These are phyloP conservation scores for Drosophila auraria DNA, from an alignment of 1,140 invertebrate genomes.

Conservation along the genomic window DNA sequence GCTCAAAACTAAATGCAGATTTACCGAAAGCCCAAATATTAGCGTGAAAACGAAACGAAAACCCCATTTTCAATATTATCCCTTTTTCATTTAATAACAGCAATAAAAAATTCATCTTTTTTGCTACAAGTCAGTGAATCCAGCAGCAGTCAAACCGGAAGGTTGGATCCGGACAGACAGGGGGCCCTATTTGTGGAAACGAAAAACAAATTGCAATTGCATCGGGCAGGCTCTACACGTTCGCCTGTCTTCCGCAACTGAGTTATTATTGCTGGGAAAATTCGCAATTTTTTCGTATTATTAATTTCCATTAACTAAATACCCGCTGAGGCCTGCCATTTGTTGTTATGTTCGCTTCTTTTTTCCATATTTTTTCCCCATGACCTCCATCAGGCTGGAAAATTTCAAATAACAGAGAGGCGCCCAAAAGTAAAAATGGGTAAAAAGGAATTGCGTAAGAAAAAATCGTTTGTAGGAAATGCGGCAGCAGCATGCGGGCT, in stretches of 20 bases:
- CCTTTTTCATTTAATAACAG: conserved; percentile 19
- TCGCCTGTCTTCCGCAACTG: conserved; percentile 2
- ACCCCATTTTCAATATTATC: conserved; percentile 19
- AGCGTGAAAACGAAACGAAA: conserved; percentile 1
- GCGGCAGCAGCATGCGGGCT: conserved; percentile 57
- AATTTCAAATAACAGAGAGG: conserved; percentile 17
- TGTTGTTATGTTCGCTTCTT: conserved; percentile 16
- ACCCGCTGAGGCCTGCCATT: conserved; percentile 35
- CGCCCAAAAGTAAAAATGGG: conserved; percentile 10
- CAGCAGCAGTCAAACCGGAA: conserved; percentile 15
- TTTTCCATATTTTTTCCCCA: conserved; percentile 19
- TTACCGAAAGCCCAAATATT: conserved; percentile 31
- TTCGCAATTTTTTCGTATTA: conserved; percentile 43
- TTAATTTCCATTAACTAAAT: conserved; percentile 78
- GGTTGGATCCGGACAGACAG: neutral
- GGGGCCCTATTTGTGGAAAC: neutral
- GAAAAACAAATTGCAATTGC: conserved; percentile 39
- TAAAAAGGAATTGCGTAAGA: conserved; percentile 59
- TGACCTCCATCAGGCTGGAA: conserved; percentile 32
- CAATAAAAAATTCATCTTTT: conserved; percentile 42
- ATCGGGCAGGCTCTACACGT: neutral
- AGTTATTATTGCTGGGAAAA: conserved; percentile 35
- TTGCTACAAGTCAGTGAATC: conserved; percentile 51
- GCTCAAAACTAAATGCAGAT: neutral
- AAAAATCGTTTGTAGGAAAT: conserved; percentile 64